Evolutionary conservation across 2,797 vertebrate genomes (phyloP).

Genomic region (Microctenopoma lineatum): DNA sequence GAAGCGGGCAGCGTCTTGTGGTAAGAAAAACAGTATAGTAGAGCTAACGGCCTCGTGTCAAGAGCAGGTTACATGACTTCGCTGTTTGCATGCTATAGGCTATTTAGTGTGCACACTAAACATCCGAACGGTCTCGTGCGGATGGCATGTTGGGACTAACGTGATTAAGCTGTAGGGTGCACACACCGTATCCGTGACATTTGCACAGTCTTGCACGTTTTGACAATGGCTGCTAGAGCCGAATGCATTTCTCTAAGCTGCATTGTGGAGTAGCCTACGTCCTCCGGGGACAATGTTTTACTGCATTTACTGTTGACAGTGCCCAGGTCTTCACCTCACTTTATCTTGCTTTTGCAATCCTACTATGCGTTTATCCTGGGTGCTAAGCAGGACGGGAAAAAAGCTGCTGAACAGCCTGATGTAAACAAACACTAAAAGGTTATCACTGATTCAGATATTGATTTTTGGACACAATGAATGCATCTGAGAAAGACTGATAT

Average conservation of each 20-base stretch:
- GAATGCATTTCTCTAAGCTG: conserved; percentile 60
- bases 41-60: conserved; percentile 52
- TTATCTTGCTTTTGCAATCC: conserved; percentile 31
- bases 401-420: conserved; percentile 16
- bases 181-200: conserved; percentile 37
- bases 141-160: conserved; percentile 47
- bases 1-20: conserved; percentile 41
- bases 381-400: conserved; percentile 3
- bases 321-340: conserved; percentile 50
- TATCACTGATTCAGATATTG: conserved; percentile 1
- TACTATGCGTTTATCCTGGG: conserved; percentile 19
- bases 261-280: conserved; percentile 55
- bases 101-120: conserved; percentile 52
- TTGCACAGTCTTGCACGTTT: conserved; percentile 53
- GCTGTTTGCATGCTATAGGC: conserved; percentile 64
- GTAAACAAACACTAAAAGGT: conserved; percentile 47
- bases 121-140: conserved; percentile 61
- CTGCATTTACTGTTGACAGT: conserved; percentile 57
- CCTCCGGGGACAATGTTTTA: conserved; percentile 60
- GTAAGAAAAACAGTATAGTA: conserved; percentile 26
- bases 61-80: conserved; percentile 68
- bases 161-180: conserved; percentile 53
- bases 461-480: conserved; percentile 21
- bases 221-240: conserved; percentile 42
- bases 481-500: conserved; percentile 7